A percentile compares a stretch with the other conserved stretches of the same genome.
These are phyloP conservation scores for Arnoldichthys spilopterus DNA, from an alignment of 2,797 vertebrate species.

Conservation along the genomic window DNA sequence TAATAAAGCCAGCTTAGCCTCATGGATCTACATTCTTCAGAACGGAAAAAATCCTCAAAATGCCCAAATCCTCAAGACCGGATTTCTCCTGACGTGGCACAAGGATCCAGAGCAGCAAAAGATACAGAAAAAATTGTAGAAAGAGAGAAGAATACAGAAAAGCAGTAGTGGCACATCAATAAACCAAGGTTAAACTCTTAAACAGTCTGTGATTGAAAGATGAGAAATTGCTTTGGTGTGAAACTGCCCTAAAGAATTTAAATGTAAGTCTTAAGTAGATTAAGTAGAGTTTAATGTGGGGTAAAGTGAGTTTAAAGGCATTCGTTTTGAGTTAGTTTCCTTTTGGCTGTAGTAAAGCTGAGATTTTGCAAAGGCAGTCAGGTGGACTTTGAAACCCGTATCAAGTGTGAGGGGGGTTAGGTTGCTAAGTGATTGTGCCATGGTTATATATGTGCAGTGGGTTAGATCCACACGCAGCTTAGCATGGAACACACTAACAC, in stretches of 20 bases:
- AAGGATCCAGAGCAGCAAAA: slow-evolving; percentile 11
- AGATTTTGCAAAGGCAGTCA: slow-evolving; percentile 27
- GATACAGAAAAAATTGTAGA: neutral
- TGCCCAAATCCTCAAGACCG: slow-evolving; percentile 44
- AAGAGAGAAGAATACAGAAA: neutral
- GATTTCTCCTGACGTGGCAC: slow-evolving; percentile 32
- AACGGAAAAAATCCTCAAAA: slow-evolving; percentile 49
- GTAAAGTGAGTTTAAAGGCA: no score
- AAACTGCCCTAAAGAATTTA: neutral
- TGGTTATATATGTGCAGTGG: slow-evolving; percentile 42
- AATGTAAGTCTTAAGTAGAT: neutral
- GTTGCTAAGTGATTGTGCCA: slow-evolving; percentile 53
- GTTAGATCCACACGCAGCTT: slow-evolving; percentile 31
- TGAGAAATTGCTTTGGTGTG: neutral
- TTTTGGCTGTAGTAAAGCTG: slow-evolving; percentile 1
- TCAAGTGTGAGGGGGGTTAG: slow-evolving; percentile 30
- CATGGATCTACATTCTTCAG: slow-evolving; percentile 47
- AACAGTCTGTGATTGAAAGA: neutral
- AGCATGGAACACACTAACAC: slow-evolving; percentile 3
- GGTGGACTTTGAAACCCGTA: slow-evolving; percentile 39
- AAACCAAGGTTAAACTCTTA: neutral
- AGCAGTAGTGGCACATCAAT: neutral
- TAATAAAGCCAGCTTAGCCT: slow-evolving; percentile 47
- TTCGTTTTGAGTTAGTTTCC: neutral
- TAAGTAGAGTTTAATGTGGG: neutral